Percentiles rank a stretch among this genome's conserved stretches.
Conservation (phyloP, 1,140 invertebrate species). For the Drosophila novamexicana region DNA sequence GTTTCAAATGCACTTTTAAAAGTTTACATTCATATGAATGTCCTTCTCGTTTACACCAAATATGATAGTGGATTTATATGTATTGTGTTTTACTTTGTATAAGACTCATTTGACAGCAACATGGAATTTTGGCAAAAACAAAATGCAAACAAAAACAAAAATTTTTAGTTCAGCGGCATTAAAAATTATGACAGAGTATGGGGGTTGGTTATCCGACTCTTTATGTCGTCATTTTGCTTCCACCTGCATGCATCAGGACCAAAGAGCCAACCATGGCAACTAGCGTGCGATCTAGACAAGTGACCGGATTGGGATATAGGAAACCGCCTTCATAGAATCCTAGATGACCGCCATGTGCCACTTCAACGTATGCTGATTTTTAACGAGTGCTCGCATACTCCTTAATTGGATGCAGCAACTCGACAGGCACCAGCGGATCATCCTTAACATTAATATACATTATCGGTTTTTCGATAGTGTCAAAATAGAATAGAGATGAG, state of each 20-base stretch:
- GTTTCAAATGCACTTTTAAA: slow-evolving; percentile 76
- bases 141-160: too few species aligned
- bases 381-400: slow-evolving; percentile 88
- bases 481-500: slow-evolving; percentile 91
- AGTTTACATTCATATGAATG: slow-evolving; percentile 70
- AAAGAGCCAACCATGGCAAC: slow-evolving; percentile 90
- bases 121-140: slow-evolving; percentile 65
- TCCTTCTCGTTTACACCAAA: slow-evolving; percentile 54
- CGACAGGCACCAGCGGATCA: slow-evolving; percentile 94
- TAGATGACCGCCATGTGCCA: slow-evolving; percentile 95
- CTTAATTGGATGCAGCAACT: slow-evolving; percentile 89
- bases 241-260: slow-evolving; percentile 70
- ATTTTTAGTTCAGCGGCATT: slow-evolving; percentile 37
- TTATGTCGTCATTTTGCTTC: slow-evolving; percentile 55
- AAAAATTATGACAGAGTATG: background rate
- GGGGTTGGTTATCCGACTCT: background rate
- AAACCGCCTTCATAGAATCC: slow-evolving; percentile 96
- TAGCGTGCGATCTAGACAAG: slow-evolving; percentile 94
- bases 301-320: slow-evolving; percentile 93
- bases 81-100: slow-evolving; percentile 33
- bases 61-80: slow-evolving; percentile 49
- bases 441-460: slow-evolving; percentile 95
- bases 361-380: slow-evolving; percentile 90
- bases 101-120: slow-evolving; percentile 58
- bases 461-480: slow-evolving; percentile 92